Percentiles rank a stretch among this genome's conserved stretches.
phyloP scores from a whole-genome alignment of 2,797 vertebrate species.

The Acipenser transmontanus region DNA sequence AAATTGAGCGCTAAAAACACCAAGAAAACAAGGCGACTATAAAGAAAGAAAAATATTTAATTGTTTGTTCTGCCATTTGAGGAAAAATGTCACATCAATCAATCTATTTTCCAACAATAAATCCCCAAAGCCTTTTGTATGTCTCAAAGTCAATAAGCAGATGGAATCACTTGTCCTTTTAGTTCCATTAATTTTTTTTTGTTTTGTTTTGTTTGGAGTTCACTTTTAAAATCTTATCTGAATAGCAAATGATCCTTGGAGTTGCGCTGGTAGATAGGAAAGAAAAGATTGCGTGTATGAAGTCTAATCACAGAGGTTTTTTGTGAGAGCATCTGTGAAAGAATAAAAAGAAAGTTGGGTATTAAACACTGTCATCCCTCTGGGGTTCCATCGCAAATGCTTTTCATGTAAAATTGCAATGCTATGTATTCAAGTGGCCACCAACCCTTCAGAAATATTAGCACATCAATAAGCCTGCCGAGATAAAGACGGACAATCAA shows the following conservation, averaged over 20 bases:
- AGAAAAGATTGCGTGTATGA: constrained; percentile 45
- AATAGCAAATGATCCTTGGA: constrained; percentile 56
- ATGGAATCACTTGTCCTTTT: constrained; percentile 2
- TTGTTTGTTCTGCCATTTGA: too few species aligned
- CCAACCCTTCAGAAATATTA: constrained; percentile 30
- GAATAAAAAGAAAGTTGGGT: constrained; percentile 32
- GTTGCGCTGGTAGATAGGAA: constrained; percentile 37
- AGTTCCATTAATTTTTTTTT: not conserved
- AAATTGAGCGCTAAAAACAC: too few species aligned
- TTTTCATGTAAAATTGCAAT: constrained; percentile 30
- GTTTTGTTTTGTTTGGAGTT: not conserved
- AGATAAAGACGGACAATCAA: constrained; percentile 30
- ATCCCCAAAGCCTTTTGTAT: not conserved
- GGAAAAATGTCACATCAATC: too few species aligned
- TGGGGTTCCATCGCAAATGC: constrained; percentile 35
- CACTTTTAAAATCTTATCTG: constrained; percentile 40
- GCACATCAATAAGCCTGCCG: constrained; percentile 36
- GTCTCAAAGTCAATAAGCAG: not conserved
- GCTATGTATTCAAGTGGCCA: constrained; percentile 21
- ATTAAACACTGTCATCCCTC: constrained; percentile 25
- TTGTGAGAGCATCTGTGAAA: constrained; percentile 38
- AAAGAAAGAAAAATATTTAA: too few species aligned
- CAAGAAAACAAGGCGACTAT: too few species aligned
- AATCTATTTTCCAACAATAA: not conserved
- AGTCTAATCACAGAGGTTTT: constrained; percentile 32